These are phyloP conservation scores for Amphipoea oculea DNA, from an alignment of 2,888 invertebrate genomes.

Conservation along the genomic window DNA sequence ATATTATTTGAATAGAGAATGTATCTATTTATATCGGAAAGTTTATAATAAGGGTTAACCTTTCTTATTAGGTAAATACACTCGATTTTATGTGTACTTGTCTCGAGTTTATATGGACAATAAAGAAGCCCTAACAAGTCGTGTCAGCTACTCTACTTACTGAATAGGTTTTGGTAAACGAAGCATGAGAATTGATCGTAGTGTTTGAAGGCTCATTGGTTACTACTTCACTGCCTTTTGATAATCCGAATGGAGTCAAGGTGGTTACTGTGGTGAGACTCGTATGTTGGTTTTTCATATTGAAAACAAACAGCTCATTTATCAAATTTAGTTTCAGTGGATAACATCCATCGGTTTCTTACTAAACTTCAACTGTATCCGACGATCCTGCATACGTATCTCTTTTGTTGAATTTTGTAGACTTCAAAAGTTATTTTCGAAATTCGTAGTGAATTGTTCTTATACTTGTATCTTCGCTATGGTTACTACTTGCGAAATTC, in stretches of 20 bases:
- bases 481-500: not conserved
- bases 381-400: too few relatives aligned
- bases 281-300: not conserved
- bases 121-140: slow-evolving; percentile 39
- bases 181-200: slow-evolving; percentile 34
- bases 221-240: not conserved
- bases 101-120: slow-evolving; percentile 19
- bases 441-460: not conserved
- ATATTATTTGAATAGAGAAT: slow-evolving; percentile 36
- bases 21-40: not conserved
- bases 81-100: not conserved
- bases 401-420: not conserved
- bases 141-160: slow-evolving; percentile 32
- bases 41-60: slow-evolving; percentile 9
- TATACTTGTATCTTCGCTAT: not conserved
- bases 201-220: slow-evolving; percentile 17
- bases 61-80: not conserved
- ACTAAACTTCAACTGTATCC: too few relatives aligned
- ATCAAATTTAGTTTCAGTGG: too few relatives aligned
- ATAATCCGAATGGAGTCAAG: not conserved
- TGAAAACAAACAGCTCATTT: not conserved
- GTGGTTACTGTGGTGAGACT: not conserved
- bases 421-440: too few relatives aligned
- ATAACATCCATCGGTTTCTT: too few relatives aligned
- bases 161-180: slow-evolving; percentile 44